These are phyloP conservation scores for Cephalopholis sonnerati DNA, from an alignment of 2,113 vertebrate species.

Conservation along the genomic window DNA sequence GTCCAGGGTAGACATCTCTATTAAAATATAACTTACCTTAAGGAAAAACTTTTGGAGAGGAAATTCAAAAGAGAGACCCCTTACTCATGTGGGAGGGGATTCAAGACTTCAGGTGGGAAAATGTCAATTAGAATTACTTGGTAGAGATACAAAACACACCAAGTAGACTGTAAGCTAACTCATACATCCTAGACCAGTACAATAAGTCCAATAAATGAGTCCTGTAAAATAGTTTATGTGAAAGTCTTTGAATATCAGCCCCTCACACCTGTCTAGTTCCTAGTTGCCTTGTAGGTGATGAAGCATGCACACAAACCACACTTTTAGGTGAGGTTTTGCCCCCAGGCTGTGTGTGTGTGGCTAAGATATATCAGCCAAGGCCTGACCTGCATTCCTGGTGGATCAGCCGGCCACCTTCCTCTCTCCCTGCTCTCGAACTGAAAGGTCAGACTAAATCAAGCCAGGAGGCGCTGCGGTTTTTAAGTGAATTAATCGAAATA, in stretches of 20 bases:
- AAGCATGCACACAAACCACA: constrained; percentile 3
- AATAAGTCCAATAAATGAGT: background rate
- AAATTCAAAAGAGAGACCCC: background rate
- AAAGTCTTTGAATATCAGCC: background rate
- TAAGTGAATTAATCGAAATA: constrained; percentile 73
- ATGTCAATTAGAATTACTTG: background rate
- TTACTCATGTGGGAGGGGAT: background rate
- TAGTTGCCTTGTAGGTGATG: background rate
- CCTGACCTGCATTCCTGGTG: constrained; percentile 60
- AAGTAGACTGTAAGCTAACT: background rate
- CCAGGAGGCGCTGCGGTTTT: constrained; percentile 45
- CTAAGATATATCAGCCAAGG: constrained; percentile 33
- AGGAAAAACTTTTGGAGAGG: background rate
- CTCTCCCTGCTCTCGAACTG: constrained; percentile 24
- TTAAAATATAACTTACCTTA: background rate
- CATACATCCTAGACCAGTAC: no score
- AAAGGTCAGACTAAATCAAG: constrained; percentile 78
- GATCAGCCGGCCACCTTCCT: constrained; percentile 48
- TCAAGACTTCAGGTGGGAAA: background rate
- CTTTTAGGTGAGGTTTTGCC: constrained; percentile 35
- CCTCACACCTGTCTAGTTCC: background rate
- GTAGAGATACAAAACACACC: no score
- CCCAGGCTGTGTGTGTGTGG: constrained; percentile 18
- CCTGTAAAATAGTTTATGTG: background rate
- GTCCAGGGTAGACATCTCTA: background rate